Base-by-base conservation (phyloP, 2,888 invertebrate species). In the Drosophila prostipennis region DNA sequence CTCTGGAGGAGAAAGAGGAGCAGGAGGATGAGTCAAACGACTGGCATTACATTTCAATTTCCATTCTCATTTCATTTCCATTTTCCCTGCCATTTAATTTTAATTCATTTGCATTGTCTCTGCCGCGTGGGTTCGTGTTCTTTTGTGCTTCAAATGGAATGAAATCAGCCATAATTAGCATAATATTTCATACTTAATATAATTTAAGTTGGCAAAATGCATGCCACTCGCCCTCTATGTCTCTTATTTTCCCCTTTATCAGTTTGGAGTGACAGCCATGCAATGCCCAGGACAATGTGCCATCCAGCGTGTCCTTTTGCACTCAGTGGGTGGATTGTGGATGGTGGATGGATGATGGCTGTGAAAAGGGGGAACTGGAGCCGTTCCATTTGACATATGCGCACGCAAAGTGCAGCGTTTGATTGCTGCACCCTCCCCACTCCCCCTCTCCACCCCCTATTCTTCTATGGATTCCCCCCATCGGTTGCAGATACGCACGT, bases 21-120 rank as follows among this genome's bases (percentile, higher is more conserved):
- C n/a, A n/a, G 43, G 7, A 19, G 16, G 40, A 16, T 1, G 29
- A 32, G 49, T 26, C 26, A 26, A 36, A 23, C 45, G 64, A 65
- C 68, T 87, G 87, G 85, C 80, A 82, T 77, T 86, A 78, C 86
- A 86, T 83, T 88, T 88, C 89, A 83, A 86, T 87, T 83, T 87
- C 71, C 72, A 86, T 65, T 57, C 39, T 39, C 57, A 37, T 59
- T 74, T 56, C 61, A 48, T 74, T 61, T 70, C 59, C 70, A 61
- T 64, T 65, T 56, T 55, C 57, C 49, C 48, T 68, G 63, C 72
- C 78, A 88, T 83, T 88, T 83, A 80, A 83, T 80, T 84, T 78
- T 78, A 88, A 84, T 88, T 89, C 89, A 84, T 80, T 89, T 89
- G 88, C 87, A 83, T 87, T 88, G 87, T 89, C 80, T 87, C 72